phyloP scores from a whole-genome alignment of 2,113 vertebrate species.

The Dendrocopos noguchii region DNA sequence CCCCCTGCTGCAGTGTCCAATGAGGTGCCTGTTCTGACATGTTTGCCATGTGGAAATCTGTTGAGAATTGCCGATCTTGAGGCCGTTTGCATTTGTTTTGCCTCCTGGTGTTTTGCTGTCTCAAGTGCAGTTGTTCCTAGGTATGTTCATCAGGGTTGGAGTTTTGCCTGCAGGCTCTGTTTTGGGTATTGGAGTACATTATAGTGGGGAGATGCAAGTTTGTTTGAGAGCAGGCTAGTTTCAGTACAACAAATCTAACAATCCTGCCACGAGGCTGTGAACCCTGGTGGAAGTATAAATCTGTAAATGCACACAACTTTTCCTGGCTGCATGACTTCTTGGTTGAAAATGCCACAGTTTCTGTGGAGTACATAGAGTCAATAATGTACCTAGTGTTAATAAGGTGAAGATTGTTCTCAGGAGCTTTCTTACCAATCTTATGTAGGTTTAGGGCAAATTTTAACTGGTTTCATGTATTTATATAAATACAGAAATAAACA shows the following conservation, averaged over 20 bases:
- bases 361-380: background rate
- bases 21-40: background rate
- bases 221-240: background rate
- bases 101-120: background rate
- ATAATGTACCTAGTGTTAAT: background rate
- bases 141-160: background rate
- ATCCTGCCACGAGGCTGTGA: background rate
- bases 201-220: fast-evolving
- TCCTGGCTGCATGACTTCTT: background rate
- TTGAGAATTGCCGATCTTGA: background rate
- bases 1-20: fast-evolving
- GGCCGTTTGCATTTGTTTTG: background rate
- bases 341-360: background rate
- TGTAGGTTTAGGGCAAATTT: background rate
- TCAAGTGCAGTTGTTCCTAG: background rate
- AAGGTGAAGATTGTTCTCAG: background rate
- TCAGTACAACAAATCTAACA: background rate
- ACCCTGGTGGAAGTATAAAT: background rate
- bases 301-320: background rate
- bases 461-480: background rate
- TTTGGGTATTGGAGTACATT: background rate
- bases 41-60: background rate
- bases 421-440: background rate
- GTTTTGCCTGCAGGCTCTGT: background rate
- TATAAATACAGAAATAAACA: too few species aligned